Base-by-base conservation (phyloP, 2,113 vertebrate species). In the Cathartes aura region DNA sequence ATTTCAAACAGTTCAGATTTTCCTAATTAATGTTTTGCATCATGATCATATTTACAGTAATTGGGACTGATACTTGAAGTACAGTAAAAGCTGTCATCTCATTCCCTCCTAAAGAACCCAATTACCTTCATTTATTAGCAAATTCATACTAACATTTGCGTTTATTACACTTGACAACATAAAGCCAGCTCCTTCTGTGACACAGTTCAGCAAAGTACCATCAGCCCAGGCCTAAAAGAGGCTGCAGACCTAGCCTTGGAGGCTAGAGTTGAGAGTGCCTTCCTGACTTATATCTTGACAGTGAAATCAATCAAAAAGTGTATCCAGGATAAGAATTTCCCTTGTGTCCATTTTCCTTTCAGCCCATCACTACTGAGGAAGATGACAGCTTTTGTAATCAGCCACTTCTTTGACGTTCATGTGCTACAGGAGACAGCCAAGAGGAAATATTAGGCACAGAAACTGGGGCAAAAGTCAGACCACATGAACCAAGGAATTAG, bases 11-110 rank as follows among this genome's bases (percentile, higher is more conserved):
- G 93, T 94, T 97, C 79, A 95, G 93, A 95, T 96, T 96, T 96
- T 95, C 93, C 87, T 97, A 97, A 97, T 98, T 98, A 96, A 96
- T 96, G 97, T 97, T 98, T 97, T 97, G 93, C 96, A 97, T 95
- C 89, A 85, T 94, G 95, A 95, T 97, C 71, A 9, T 95, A 97
- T 98, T 98, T 97, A 97, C 95, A 97, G 97, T 98, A 97, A 98
- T 97, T 98, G 97, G 96, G 66, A 93, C 85, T 96, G 96, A 96
- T 96, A 96, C 95, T 95, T 95, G 91, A 95, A 97, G 96, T 97
- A 98, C 97, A 98, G 97, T 97, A 97, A 97, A 97, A 95, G 90
- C 96, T 98, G 96, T 96, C 96, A 95, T 96, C 89, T 97, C 93
- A 91, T 93, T 97, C 73, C 85, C 80, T 87, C 63, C 70, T 95